These are phyloP conservation scores for Onthophagus sagittarius DNA, from an alignment of 2,888 invertebrate species.

Conservation along the genomic window DNA sequence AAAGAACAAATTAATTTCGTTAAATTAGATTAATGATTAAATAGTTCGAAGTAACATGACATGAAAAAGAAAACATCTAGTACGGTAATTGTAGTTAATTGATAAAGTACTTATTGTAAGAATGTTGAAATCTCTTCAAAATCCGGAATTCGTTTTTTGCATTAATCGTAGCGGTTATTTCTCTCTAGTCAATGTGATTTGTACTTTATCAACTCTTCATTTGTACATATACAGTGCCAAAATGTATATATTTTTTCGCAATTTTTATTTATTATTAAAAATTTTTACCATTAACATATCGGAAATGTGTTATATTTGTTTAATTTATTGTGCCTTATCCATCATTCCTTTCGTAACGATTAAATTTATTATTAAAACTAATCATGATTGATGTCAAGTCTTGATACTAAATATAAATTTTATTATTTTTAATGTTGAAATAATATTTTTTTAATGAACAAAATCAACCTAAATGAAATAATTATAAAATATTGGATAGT, in stretches of 20 bases:
- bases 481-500: no score
- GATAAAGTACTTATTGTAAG: neutral
- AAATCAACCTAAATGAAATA: no score
- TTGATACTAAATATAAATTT: no score
- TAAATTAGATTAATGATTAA: no score
- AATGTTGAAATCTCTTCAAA: neutral
- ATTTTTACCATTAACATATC: constrained; percentile 3
- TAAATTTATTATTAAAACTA: no score
- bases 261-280: constrained; percentile 10
- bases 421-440: no score
- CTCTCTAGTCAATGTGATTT: neutral
- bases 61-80: neutral
- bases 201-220: neutral
- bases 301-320: no score
- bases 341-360: no score
- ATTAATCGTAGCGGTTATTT: neutral
- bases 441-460: no score
- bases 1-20: no score
- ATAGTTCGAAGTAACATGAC: neutral
- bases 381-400: no score
- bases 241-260: constrained; percentile 15
- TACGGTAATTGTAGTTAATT: neutral
- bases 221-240: constrained; percentile 13
- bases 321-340: no score
- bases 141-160: neutral